Percentiles rank a stretch among this genome's conserved stretches.
Evolutionary conservation across 2,113 vertebrate species (phyloP).

Genomic region (Onychostoma macrolepis): DNA sequence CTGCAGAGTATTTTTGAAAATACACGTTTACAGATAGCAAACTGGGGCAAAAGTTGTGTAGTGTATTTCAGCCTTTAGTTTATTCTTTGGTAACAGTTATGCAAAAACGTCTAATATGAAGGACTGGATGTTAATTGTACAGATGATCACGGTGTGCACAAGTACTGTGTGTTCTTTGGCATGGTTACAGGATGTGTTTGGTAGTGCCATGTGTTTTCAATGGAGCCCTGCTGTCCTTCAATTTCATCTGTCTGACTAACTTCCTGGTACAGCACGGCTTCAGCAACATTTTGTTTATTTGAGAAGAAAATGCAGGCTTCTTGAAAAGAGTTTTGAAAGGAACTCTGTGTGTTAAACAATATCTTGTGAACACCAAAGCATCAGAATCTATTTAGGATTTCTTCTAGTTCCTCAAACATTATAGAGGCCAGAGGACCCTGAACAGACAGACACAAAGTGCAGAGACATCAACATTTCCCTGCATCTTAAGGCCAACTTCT

Average conservation of each 20-base stretch:
- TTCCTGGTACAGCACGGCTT: conserved; percentile 45
- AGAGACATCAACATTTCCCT: conserved; percentile 16
- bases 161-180: conserved; percentile 61
- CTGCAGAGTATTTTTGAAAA: too few species aligned
- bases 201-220: conserved; percentile 66
- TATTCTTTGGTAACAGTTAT: background rate
- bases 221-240: conserved; percentile 58
- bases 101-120: background rate
- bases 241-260: conserved; percentile 63
- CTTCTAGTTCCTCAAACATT: conserved; percentile 15
- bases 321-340: background rate
- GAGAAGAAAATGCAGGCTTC: background rate
- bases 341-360: background rate
- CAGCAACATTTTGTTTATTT: conserved; percentile 17
- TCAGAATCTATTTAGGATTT: background rate
- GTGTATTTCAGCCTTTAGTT: background rate
- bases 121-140: background rate
- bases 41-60: background rate
- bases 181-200: conserved; percentile 62
- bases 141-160: background rate
- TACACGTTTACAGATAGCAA: too few species aligned
- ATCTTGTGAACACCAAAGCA: conserved; percentile 10
- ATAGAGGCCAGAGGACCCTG: background rate
- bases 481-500: conserved; percentile 35
- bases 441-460: conserved; percentile 12